Conservation (phyloP, 2,113 vertebrate species). For the Recurvirostra avosetta region DNA sequence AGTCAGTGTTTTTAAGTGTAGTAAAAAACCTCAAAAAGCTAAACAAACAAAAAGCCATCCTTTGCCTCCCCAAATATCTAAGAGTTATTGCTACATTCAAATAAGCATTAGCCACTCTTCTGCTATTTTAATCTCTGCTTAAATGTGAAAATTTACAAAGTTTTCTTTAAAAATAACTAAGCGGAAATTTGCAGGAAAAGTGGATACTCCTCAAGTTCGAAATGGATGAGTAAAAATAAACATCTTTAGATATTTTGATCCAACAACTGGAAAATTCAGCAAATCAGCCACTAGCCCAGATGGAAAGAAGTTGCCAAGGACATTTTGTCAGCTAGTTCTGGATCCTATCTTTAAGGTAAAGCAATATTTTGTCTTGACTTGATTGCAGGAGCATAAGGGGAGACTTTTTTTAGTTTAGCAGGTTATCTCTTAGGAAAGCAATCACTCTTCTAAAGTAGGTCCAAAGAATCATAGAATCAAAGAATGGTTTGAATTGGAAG, state of each 20-base stretch:
- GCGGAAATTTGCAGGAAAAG: neutral
- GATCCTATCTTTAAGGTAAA: slow-evolving; percentile 63
- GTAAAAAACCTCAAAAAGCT: neutral
- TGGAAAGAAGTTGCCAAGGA: slow-evolving; percentile 66
- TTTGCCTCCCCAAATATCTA: neutral
- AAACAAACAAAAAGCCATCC: neutral
- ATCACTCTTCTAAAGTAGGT: neutral
- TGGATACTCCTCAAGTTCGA: neutral
- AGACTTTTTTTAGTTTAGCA: neutral
- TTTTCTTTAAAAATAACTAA: neutral
- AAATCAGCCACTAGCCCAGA: slow-evolving; percentile 48
- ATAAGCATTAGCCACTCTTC: neutral
- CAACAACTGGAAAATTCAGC: slow-evolving; percentile 65
- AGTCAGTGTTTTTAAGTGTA: neutral
- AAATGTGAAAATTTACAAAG: neutral
- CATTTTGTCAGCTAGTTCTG: slow-evolving; percentile 64
- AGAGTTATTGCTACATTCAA: neutral
- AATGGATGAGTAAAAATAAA: neutral
- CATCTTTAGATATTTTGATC: slow-evolving; percentile 55
- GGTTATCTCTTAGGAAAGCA: neutral
- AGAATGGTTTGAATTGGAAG: too few species aligned
- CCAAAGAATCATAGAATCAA: neutral
- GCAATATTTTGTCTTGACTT: neutral
- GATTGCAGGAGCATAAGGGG: rapidly evolving
- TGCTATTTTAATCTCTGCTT: neutral